These are phyloP conservation scores for Thalassarche chlororhynchos DNA, from an alignment of 2,113 vertebrate species.

Conservation along the genomic window DNA sequence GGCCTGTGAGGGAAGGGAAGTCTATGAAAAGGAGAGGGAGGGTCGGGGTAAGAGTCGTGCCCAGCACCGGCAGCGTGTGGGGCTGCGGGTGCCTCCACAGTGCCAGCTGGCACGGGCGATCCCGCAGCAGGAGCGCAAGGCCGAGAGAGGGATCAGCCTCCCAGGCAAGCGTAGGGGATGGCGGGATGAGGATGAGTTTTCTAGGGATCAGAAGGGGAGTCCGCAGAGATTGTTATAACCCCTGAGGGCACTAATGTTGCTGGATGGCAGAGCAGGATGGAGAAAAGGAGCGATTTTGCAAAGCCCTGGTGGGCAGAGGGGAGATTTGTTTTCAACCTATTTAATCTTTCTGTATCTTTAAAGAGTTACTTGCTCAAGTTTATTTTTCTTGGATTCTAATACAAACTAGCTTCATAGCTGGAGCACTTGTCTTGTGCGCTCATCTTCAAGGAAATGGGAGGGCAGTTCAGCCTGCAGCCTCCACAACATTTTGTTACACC, in stretches of 20 bases:
- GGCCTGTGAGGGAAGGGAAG: background rate
- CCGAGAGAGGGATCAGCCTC: fast-evolving
- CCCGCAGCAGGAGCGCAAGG: fast-evolving
- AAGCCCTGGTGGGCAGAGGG: background rate
- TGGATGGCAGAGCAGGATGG: background rate
- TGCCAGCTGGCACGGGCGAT: fast-evolving
- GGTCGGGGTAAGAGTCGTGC: background rate
- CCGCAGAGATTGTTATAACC: background rate
- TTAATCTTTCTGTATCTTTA: background rate
- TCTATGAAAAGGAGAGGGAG: background rate
- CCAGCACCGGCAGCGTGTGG: fast-evolving
- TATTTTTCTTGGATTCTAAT: background rate
- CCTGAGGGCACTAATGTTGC: background rate
- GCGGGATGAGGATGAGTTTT: background rate
- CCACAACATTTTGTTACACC: background rate
- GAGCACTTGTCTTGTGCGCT: background rate
- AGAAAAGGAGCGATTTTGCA: background rate
- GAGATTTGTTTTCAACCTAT: background rate
- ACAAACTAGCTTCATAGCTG: background rate
- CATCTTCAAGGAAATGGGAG: background rate
- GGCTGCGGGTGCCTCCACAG: fast-evolving
- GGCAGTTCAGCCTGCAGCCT: background rate
- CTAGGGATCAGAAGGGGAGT: background rate
- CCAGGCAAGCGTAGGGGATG: fast-evolving
- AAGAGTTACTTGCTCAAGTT: background rate